A percentile compares a stretch with the other conserved stretches of the same genome.
Conservation (phyloP, 2,888 invertebrate genomes). For the Heliconius ethilla region DNA sequence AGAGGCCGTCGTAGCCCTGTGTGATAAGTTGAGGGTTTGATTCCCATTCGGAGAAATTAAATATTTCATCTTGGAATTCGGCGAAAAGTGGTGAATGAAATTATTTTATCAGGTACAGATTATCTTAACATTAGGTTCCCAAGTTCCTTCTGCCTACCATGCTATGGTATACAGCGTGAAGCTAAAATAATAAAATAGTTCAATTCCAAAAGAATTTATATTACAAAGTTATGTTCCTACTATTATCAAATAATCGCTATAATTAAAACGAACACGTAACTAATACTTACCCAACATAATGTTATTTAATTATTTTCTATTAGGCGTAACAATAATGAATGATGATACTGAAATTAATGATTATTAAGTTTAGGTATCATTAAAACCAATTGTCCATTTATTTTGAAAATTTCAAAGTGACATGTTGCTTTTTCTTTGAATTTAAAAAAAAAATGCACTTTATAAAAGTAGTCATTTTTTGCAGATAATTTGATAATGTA, state of each 20-base stretch:
- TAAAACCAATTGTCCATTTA: background rate
- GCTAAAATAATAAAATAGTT: too few species aligned
- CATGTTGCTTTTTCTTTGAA: background rate
- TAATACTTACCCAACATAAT: conserved; percentile 7
- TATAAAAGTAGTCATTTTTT: background rate
- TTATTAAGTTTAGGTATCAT: background rate
- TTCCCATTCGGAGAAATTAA: too few species aligned
- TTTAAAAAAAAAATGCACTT: background rate
- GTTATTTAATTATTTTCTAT: conserved; percentile 21
- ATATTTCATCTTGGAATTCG: too few species aligned
- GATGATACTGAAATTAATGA: background rate
- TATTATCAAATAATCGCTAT: background rate
- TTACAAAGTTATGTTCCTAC: background rate
- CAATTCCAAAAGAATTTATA: background rate
- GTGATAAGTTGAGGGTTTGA: too few species aligned
- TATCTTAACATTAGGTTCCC: too few species aligned
- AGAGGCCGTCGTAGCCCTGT: too few species aligned
- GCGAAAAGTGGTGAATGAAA: too few species aligned
- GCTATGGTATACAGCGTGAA: too few species aligned
- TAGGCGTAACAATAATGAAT: background rate
- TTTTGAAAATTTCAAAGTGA: background rate
- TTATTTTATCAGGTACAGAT: too few species aligned
- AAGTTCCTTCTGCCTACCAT: too few species aligned
- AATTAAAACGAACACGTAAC: conserved; percentile 3
- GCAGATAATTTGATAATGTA: too few species aligned